phyloP scores from a whole-genome alignment of 2,888 invertebrate genomes.

The Oscheius onirici region DNA sequence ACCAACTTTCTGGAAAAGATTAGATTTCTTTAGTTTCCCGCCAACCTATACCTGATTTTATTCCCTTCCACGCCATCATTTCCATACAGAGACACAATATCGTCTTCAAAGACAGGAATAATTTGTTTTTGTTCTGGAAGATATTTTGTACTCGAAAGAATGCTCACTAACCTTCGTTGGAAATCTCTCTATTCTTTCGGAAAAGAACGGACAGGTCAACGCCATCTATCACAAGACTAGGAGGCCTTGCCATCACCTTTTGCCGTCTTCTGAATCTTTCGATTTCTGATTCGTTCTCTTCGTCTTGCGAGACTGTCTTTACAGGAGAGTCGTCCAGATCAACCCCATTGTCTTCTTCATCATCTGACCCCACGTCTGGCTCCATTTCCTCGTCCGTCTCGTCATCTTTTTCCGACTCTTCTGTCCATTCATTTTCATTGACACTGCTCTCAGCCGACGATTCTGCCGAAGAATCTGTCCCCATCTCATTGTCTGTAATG shows the following conservation, averaged over 20 bases:
- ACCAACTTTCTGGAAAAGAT: not conserved
- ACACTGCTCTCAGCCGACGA: not conserved
- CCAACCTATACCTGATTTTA: not conserved
- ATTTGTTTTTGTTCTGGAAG: too few relatives aligned
- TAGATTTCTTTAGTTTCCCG: not conserved
- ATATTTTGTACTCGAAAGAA: too few relatives aligned
- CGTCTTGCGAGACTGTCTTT: not conserved
- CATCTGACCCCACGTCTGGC: not conserved
- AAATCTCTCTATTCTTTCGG: not conserved
- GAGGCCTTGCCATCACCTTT: too few relatives aligned
- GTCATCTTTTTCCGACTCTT: conserved; percentile 8
- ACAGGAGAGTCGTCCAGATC: not conserved
- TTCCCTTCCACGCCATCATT: not conserved
- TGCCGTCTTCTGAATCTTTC: too few relatives aligned
- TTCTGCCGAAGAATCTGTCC: not conserved
- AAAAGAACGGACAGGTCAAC: not conserved
- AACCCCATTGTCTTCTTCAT: not conserved
- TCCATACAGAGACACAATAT: not conserved
- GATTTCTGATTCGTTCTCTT: too few relatives aligned
- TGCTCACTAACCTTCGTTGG: not conserved
- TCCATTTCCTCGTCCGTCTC: conserved; percentile 9
- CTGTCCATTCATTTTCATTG: conserved; percentile 3
- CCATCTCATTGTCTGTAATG: not conserved
- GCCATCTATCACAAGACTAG: too few relatives aligned
- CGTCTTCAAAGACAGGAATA: not conserved